Base-by-base conservation (phyloP, 2,888 invertebrate species). In the Iphiclides podalirius region DNA sequence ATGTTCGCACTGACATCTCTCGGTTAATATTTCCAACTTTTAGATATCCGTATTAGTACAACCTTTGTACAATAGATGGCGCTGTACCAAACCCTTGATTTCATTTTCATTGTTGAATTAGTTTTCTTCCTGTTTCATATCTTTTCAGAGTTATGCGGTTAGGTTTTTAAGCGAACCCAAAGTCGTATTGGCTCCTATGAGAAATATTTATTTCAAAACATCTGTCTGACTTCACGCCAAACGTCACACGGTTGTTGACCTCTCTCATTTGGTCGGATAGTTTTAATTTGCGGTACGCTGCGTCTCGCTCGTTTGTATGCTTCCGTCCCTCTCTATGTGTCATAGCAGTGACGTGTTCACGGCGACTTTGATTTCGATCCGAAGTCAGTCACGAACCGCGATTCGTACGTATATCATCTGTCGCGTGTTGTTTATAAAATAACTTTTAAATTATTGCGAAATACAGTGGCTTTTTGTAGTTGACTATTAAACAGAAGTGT, bases 341-440 rank as follows among this genome's bases (percentile, higher is more conserved):
- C 79, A 76, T 66, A 17, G 28, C 28, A 48, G 72, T 85, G 84
- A 84, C 85, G 82, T 85, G 82, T 81, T 57, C 58, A 38, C 54
- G 31, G 34, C 58, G 58, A 57, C 61, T 61, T 62, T 63, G 55
- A 61, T 64, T 67, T 68, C 70, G 69, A 72, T 68, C 72, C 64
- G 84, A 85, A 85, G 84, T 87, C 84, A 86, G 86, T 87, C 66
- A 78, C 85, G 72, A 74, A 79, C 62, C 63, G 69, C 63, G 61
- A 57, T 72, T 59, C 61, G 65, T 66, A 59, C 67, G 73, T 64
- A 72, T 67, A 59, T 64, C 67, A 65, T 72, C 75, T 76, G 69
- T 73, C 75, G 67, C 68, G 62, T 62, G 63, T 71, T 71, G 60
- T 62, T 56, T 57, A 57, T 63, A 61, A 63, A 67, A 69, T 49